Base-by-base conservation (phyloP, 2,888 invertebrate species). In the Diadegma fenestrale region DNA sequence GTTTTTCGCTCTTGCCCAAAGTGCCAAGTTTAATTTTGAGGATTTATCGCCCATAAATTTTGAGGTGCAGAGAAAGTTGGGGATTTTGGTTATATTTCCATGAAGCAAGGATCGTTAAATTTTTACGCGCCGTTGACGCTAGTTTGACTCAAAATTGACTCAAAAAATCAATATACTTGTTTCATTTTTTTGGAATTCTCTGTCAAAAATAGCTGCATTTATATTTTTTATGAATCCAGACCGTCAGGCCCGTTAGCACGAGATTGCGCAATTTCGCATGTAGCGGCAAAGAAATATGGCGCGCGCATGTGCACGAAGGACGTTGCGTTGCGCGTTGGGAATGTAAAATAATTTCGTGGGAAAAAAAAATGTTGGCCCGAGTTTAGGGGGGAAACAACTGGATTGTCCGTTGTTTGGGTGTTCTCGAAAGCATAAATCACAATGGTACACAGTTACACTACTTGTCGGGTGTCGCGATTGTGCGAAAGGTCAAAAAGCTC, bases 281-380 rank as follows among this genome's bases (percentile, higher is more conserved):
- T 73, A 58, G 43, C 30, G 51, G 33, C 43, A 54, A 68, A 51
- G 33, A 33, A 76, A n/a, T 19, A 76, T 4, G 10, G 8, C 64
- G 26, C 14, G 26, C 10, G 48, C 64, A 64, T 64, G 45, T 76
- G 61, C 82, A 51, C 54, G 75, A 72, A 75, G 73, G 30, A 77
- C 76, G 80, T 83, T 81, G 73, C 81, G 80, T 87, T 58, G 58
- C 84, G 81, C 69, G 84, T 63, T 30, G 58, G 61, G 86, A 87
- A 86, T 88, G 81, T 82, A 81, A 84, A 83, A 86, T 87, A 84
- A 88, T 84, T 86, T 80, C 84, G 86, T 88, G 88, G 82, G 88
- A 88, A 72, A 72, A 54, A 71, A 72, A 72, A 72, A 41, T 37
- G 22, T 41, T 41, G 41, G 58, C 17, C 37, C 22, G 37, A 58